These are phyloP conservation scores for Squalus acanthias DNA, from an alignment of 2,797 vertebrate species.

Conservation along the genomic window DNA sequence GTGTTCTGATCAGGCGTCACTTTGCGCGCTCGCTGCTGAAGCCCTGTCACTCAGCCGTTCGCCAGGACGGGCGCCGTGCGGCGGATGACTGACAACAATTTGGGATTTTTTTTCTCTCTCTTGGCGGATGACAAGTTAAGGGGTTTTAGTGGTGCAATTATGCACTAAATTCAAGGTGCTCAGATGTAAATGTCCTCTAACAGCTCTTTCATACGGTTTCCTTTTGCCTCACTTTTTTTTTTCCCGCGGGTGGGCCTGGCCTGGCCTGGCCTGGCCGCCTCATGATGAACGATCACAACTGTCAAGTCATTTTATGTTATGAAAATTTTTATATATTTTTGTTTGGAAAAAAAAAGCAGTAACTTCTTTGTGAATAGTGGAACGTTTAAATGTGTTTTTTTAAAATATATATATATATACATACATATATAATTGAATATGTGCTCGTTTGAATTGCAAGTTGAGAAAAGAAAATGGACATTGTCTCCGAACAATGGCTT, in stretches of 20 bases:
- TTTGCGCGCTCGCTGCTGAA: conserved; percentile 58
- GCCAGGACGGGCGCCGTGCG: conserved; percentile 70
- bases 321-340: not conserved
- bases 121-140: conserved; percentile 77
- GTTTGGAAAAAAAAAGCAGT: not conserved
- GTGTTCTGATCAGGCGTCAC: conserved; percentile 29
- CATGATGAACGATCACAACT: not conserved
- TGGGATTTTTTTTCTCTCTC: conserved; percentile 55
- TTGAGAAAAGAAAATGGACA: not conserved
- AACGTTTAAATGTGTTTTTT: not conserved
- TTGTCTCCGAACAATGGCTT: not conserved
- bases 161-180: conserved; percentile 75
- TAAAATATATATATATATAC: not conserved
- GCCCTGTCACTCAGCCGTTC: conserved; percentile 74
- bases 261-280: not conserved
- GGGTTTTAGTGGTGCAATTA: conserved; percentile 77
- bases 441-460: not conserved
- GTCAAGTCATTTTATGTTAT: not conserved
- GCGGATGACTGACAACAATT: conserved; percentile 79
- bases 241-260: not conserved
- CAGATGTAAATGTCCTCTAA: conserved; percentile 80
- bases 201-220: not conserved
- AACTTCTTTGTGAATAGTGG: not conserved
- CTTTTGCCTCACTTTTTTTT: not conserved
- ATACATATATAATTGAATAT: not conserved